phyloP scores from a whole-genome alignment of 2,888 invertebrate genomes.

The Xestoiulus laeticollis region DNA sequence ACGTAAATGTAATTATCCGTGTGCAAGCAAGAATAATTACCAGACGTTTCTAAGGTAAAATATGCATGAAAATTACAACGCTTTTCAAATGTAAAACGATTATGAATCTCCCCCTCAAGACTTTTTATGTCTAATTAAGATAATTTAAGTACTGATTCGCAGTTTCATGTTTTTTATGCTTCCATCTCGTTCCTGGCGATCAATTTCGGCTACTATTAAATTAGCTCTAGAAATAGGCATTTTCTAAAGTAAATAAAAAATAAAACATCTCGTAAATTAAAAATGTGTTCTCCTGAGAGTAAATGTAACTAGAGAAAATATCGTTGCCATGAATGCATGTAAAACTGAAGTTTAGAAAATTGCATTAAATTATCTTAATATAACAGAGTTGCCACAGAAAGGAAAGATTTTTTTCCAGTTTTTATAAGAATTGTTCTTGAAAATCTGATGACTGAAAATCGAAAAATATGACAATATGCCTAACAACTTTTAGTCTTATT shows the following conservation, averaged over 20 bases:
- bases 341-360: no score
- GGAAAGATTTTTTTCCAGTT: no score
- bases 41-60: neutral
- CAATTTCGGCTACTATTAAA: neutral
- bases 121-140: neutral
- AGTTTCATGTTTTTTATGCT: neutral
- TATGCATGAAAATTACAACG: neutral
- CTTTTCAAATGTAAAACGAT: neutral
- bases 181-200: neutral
- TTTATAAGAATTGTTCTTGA: no score
- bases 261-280: neutral
- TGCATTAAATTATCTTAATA: no score
- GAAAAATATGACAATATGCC: no score
- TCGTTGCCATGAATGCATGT: no score
- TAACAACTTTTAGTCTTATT: no score
- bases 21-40: neutral
- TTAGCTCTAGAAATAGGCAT: neutral
- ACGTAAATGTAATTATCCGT: neutral
- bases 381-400: no score
- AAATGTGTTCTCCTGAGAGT: neutral
- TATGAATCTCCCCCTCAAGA: neutral
- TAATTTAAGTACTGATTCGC: conserved; percentile 11
- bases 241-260: neutral
- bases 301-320: neutral
- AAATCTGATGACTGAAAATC: no score